Evolutionary conservation across 2,797 vertebrate species (phyloP).

Genomic region (Thamnophis elegans): DNA sequence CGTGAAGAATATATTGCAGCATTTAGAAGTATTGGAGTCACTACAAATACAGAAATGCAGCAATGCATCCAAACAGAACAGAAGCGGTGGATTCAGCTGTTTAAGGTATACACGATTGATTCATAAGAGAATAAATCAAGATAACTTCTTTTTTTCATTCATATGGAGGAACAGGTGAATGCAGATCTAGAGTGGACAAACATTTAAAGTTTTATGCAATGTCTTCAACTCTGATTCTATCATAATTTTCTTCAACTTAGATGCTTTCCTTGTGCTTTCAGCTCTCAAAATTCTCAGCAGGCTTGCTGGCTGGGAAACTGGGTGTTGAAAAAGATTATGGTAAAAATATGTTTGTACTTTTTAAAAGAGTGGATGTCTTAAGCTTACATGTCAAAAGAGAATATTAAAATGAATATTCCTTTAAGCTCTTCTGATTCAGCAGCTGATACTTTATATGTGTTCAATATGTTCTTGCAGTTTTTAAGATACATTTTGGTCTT

Average conservation of each 20-base stretch:
- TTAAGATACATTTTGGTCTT: not conserved
- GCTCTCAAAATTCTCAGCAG: not conserved
- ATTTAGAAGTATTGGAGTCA: slow-evolving; percentile 90
- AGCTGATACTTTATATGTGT: not conserved
- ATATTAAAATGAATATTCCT: not conserved
- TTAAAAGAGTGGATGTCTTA: not conserved
- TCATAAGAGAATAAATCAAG: not conserved
- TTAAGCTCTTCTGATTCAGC: not conserved
- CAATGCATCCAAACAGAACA: slow-evolving; percentile 89
- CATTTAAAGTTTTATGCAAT: not conserved
- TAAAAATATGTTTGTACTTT: not conserved
- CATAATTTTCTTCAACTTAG: not conserved
- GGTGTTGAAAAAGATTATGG: not conserved
- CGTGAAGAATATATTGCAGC: slow-evolving; percentile 91
- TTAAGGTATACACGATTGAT: slow-evolving; percentile 80
- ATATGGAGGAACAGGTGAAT: not conserved
- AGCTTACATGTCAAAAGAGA: not conserved
- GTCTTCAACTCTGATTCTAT: not conserved
- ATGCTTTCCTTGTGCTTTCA: not conserved
- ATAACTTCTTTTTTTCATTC: not conserved
- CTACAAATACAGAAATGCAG: slow-evolving; percentile 86
- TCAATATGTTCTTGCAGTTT: not conserved
- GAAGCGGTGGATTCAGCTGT: slow-evolving; percentile 95
- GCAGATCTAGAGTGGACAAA: not conserved
- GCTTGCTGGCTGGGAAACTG: not conserved